Conservation (phyloP, 1,140 invertebrate species). For the Lysiphlebus fabarum region DNA sequence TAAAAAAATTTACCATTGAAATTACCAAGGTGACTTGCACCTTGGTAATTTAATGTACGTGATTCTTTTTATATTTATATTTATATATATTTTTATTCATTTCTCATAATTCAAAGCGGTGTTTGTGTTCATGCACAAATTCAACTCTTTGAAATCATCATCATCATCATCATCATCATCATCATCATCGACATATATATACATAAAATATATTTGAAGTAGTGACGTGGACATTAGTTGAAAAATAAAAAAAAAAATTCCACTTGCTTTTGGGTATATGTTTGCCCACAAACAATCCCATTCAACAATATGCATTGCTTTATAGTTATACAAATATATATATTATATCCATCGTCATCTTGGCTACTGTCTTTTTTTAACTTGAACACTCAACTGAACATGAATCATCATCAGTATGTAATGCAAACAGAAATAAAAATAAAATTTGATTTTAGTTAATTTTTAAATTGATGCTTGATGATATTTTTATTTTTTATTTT, state of each 20-base stretch:
- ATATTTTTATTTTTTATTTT: too few relatives aligned
- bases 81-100: constrained; percentile 12
- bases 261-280: constrained; percentile 20
- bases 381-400: neutral
- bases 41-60: constrained; percentile 51
- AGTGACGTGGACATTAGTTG: constrained; percentile 25
- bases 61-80: constrained; percentile 16
- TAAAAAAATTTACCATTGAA: neutral
- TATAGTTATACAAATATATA: constrained; percentile 20
- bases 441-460: too few relatives aligned
- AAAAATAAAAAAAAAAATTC: constrained; percentile 5
- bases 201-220: constrained; percentile 7
- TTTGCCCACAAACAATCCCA: constrained; percentile 44
- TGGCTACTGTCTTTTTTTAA: constrained; percentile 5
- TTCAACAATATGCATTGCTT: constrained; percentile 21
- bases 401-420: neutral
- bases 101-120: constrained; percentile 13
- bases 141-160: constrained; percentile 15
- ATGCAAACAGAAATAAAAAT: too few relatives aligned
- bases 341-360: neutral
- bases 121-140: too few relatives aligned
- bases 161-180: constrained; percentile 9
- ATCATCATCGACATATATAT: neutral
- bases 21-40: constrained; percentile 42
- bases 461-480: too few relatives aligned